phyloP scores from a whole-genome alignment of 1,140 invertebrate genomes.

The Triops longicaudatus region DNA sequence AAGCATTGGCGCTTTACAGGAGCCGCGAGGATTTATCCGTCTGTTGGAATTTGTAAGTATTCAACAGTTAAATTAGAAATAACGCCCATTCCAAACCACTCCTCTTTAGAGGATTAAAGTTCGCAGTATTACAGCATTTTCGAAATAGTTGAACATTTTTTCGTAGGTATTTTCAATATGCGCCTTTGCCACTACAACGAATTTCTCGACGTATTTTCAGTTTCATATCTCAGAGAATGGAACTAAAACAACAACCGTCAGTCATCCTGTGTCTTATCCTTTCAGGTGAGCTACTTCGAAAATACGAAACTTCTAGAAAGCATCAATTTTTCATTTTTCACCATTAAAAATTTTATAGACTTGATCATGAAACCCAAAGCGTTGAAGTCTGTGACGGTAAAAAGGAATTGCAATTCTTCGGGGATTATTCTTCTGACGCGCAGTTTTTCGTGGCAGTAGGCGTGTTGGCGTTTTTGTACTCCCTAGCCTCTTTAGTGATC shows the following conservation, averaged over 20 bases:
- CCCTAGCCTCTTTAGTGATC: conserved; percentile 47
- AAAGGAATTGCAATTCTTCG: conserved; percentile 33
- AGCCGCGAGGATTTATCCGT: conserved; percentile 51
- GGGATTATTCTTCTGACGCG: conserved; percentile 50
- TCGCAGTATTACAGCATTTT: too few species aligned
- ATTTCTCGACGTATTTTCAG: conserved; percentile 39
- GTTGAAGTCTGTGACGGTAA: conserved; percentile 4
- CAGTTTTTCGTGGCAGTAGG: conserved; percentile 62
- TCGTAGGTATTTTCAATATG: conserved; percentile 48
- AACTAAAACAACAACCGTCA: conserved; percentile 27
- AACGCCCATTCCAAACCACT: conserved; percentile 23
- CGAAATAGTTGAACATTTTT: not conserved
- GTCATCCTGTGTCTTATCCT: conserved; percentile 38
- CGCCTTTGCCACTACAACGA: conserved; percentile 49
- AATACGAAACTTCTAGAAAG: conserved; percentile 17
- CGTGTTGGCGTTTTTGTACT: conserved; percentile 55
- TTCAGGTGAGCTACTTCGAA: conserved; percentile 36
- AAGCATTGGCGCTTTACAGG: conserved; percentile 46
- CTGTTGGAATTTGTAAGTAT: conserved; percentile 48
- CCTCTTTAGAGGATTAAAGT: conserved; percentile 23
- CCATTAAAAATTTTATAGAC: conserved; percentile 21
- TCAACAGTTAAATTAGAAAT: conserved; percentile 16
- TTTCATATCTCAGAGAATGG: conserved; percentile 35
- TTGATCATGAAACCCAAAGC: conserved; percentile 29
- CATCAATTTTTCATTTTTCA: conserved; percentile 27